Evolutionary conservation across 2,888 invertebrate genomes (phyloP).

Genomic region (Thera obeliscata): DNA sequence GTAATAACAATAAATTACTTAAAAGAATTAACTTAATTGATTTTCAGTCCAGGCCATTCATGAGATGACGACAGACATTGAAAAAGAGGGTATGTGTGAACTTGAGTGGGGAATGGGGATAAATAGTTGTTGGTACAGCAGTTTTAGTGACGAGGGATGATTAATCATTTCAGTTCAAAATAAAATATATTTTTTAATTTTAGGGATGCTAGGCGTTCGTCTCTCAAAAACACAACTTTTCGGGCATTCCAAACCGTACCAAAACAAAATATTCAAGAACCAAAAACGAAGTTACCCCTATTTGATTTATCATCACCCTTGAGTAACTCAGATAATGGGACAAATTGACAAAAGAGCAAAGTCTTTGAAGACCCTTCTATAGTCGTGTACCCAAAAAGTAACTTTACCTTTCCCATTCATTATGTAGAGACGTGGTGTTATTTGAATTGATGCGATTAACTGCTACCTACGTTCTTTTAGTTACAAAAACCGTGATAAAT

Average conservation of each 20-base stretch:
- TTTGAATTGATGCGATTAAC: conserved; percentile 50
- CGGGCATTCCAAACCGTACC: too few species aligned
- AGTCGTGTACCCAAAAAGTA: conserved; percentile 12
- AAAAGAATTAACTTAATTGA: conserved; percentile 33
- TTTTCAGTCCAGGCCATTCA: conserved; percentile 22
- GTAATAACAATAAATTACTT: conserved; percentile 36
- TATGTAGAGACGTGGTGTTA: conserved; percentile 45
- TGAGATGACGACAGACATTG: conserved; percentile 10
- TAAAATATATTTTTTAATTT: too few species aligned
- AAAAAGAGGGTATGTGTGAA: conserved; percentile 18
- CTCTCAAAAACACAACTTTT: too few species aligned
- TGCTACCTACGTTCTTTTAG: conserved; percentile 33
- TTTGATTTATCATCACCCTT: conserved; percentile 13
- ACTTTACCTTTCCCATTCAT: conserved; percentile 24
- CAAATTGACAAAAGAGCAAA: conserved; percentile 25
- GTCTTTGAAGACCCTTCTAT: conserved; percentile 8
- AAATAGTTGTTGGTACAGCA: too few species aligned
- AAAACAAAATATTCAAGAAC: too few species aligned
- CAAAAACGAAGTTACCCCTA: neutral
- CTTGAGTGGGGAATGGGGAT: neutral
- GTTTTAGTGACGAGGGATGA: neutral
- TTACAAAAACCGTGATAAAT: conserved; percentile 37
- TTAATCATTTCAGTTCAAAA: too few species aligned
- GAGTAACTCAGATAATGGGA: conserved; percentile 17
- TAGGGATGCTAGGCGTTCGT: too few species aligned